Evolutionary conservation across 2,888 invertebrate species (phyloP), one percentile per base, ranked within the genome.

Genomic region (Microctonus hyperodae): DNA sequence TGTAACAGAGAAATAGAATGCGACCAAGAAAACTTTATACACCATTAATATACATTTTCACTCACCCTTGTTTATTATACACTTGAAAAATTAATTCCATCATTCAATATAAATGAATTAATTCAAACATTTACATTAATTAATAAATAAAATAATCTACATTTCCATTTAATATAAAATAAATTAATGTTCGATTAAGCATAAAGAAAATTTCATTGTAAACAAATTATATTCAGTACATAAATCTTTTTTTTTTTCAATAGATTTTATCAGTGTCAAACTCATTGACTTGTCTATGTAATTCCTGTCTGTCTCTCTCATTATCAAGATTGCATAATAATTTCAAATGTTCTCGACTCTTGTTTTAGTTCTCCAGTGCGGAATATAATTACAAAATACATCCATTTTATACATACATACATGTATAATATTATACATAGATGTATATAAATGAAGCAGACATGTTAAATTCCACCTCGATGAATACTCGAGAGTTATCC

Each of bases 1-100:
- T 37, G 37, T 37, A 13, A 5, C 5, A 20, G 20, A n/a, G 4
- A 44, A 7, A 44, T n/a, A 16, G 60, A 31, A 16, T 31, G 40
- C 51, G 16, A 28, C 23, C 2, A 37, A n/a, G n/a, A n/a, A n/a
- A n/a, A n/a, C n/a, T n/a, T n/a, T n/a, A n/a, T n/a, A n/a, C n/a
- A n/a, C n/a, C n/a, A n/a, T n/a, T n/a, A n/a, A n/a, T n/a, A n/a
- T n/a, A n/a, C n/a, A n/a, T n/a, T n/a, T n/a, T n/a, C n/a, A n/a
- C n/a, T n/a, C n/a, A n/a, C n/a, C n/a, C n/a, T n/a, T n/a, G n/a
- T n/a, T n/a, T n/a, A n/a, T n/a, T 53, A 40, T 10, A 53, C 53
- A 3, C n/a, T 20, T 33, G 37, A 22, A 61, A 61, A 61, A 61
- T 35, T 50, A 20, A 60, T 11, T 9, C n/a, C 9, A 31, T 16